Conservation (phyloP, 2,113 vertebrate genomes). For the Nipponia nippon region DNA sequence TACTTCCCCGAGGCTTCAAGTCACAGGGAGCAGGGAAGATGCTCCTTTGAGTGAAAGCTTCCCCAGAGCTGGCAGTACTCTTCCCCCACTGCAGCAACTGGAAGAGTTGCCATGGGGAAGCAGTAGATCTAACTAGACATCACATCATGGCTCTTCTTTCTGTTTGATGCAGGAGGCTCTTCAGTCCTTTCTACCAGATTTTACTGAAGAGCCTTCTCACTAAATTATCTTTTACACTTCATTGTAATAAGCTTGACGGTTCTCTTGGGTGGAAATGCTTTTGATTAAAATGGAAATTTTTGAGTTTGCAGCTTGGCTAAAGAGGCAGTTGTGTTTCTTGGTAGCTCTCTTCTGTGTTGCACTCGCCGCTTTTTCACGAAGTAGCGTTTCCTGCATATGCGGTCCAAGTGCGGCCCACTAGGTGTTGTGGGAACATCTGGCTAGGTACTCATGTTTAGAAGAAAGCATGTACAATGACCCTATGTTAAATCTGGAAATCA, state of each 20-base stretch:
- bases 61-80: neutral
- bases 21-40: neutral
- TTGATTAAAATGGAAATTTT: neutral
- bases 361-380: neutral
- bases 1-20: neutral
- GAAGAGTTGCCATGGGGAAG: neutral
- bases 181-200: neutral
- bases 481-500: neutral
- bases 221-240: neutral
- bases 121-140: neutral
- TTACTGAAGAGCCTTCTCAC: neutral
- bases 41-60: neutral
- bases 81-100: neutral
- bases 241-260: neutral
- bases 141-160: neutral
- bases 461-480: neutral
- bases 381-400: fast-evolving
- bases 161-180: neutral
- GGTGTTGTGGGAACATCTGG: neutral
- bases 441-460: neutral
- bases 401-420: neutral
- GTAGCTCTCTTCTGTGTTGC: neutral
- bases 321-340: neutral
- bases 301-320: neutral
- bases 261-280: neutral